phyloP scores from a whole-genome alignment of 2,888 invertebrate genomes.

The Augochlorella aurata region DNA sequence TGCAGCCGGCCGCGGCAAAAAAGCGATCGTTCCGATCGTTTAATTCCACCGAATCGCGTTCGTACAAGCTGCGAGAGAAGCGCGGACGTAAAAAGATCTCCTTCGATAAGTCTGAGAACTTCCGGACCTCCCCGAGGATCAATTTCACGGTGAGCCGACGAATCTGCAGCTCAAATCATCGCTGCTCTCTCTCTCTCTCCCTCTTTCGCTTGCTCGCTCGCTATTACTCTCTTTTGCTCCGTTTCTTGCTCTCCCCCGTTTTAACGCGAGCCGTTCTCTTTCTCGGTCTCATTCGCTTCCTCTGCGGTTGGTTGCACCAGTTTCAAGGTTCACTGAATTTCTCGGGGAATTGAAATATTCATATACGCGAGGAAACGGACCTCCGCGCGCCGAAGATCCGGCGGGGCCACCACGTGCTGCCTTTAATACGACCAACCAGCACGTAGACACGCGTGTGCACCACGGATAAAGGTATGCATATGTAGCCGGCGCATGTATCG shows the following conservation, averaged over 20 bases:
- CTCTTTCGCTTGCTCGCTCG: conserved; percentile 15
- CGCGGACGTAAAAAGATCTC: conserved; percentile 19
- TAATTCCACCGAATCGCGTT: conserved; percentile 9
- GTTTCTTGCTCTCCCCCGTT: background rate
- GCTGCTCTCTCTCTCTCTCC: background rate
- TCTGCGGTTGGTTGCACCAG: conserved; percentile 66
- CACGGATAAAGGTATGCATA: conserved; percentile 53
- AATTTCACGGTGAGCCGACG: conserved; percentile 69
- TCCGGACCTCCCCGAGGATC: conserved; percentile 44
- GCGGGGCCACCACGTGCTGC: conserved; percentile 27
- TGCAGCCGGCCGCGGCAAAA: conserved; percentile 7
- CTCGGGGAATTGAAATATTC: conserved; percentile 78
- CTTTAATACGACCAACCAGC: conserved; percentile 26
- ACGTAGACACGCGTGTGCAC: conserved; percentile 22
- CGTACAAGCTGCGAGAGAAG: background rate
- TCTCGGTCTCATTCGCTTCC: conserved; percentile 8
- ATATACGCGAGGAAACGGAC: conserved; percentile 67
- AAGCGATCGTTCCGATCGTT: conserved; percentile 7
- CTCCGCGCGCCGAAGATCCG: conserved; percentile 43
- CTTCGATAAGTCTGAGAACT: conserved; percentile 30
- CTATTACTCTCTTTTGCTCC: background rate
- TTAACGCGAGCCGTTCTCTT: background rate
- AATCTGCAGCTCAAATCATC: conserved; percentile 40
- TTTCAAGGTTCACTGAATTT: conserved; percentile 74
- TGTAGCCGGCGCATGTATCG: conserved; percentile 43